Percentiles rank a stretch among this genome's conserved stretches.
These are phyloP conservation scores for Drosophila atroscutellata DNA, from an alignment of 2,888 invertebrate species.

Conservation along the genomic window DNA sequence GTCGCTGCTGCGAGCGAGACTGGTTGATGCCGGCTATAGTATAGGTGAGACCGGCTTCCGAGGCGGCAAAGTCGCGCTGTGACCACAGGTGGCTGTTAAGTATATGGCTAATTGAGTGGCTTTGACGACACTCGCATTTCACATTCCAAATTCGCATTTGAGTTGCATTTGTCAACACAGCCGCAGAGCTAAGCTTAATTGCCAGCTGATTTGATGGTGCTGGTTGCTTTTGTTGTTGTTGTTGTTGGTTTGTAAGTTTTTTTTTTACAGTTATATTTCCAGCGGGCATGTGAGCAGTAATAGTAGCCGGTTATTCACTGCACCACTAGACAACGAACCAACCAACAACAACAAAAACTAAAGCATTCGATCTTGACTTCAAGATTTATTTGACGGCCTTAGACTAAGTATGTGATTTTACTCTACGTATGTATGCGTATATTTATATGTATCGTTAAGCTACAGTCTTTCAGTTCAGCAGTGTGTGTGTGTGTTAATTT, in stretches of 20 bases:
- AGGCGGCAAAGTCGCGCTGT: constrained; percentile 83
- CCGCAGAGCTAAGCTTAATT: constrained; percentile 43
- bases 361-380: constrained; percentile 48
- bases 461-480: constrained; percentile 31
- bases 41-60: constrained; percentile 84
- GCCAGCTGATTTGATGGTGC: constrained; percentile 29
- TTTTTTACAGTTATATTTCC: constrained; percentile 74
- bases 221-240: constrained; percentile 24
- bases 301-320: constrained; percentile 47
- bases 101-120: neutral
- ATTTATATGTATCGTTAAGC: constrained; percentile 30
- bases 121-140: constrained; percentile 29
- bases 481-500: constrained; percentile 43
- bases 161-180: constrained; percentile 47
- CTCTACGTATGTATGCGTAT: neutral
- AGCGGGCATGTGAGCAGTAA: constrained; percentile 54
- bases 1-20: constrained; percentile 66
- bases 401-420: constrained; percentile 13
- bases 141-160: constrained; percentile 41
- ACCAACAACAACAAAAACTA: constrained; percentile 47
- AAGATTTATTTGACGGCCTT: constrained; percentile 66
- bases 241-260: constrained; percentile 26
- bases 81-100: constrained; percentile 78
- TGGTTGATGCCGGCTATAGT: constrained; percentile 82
- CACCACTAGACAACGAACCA: constrained; percentile 28